Base-by-base conservation (phyloP, 2,113 vertebrate species). In the Bos javanicus region DNA sequence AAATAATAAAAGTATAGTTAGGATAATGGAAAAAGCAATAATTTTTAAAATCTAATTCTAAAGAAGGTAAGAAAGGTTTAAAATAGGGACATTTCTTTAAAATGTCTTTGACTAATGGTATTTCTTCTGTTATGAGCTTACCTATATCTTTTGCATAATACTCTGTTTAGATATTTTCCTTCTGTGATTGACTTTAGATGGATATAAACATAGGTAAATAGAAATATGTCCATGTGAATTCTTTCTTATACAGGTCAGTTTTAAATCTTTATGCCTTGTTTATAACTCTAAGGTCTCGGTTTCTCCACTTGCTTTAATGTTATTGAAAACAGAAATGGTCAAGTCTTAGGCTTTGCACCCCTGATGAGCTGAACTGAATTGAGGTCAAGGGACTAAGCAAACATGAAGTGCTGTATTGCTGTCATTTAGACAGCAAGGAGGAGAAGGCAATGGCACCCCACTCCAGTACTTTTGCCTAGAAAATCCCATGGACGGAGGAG, bases 101-200 rank as follows among this genome's bases (percentile, higher is more conserved):
- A 94, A 74, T 67, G 19, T 28, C 30, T 91, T 89, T 94, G 46
- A 62, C 25, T 90, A 57, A 93, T 90, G 71, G n/a, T 15, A 64
- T 85, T 62, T 62, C 28, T 91, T 62, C 57, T 36, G 7, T 48
- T 92, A 7, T 96, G 76, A 91, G 56, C 25, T 59, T 71, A 36
- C 52, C 21, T 97, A 28, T 60, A 50, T 67, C 52, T 90, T 87
- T 87, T 90, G 33, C 23, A 5, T 28, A 21, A n/a, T 93, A 86
- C 94, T 82, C 10, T 91, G 19, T 85, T 46, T n/a, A 9, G 19
- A 85, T 57, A 21, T 33, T 96, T 76, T 94, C 7, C 25, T 94
- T 92, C 52, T 93, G 46, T 89, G 87, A 67, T 6, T 95, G 87
- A 56, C 92, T 95, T 94, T 78, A 90, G 62, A 87, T 43, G 33